phyloP scores from a whole-genome alignment of 2,797 vertebrate species.

The Labeo calbasu region DNA sequence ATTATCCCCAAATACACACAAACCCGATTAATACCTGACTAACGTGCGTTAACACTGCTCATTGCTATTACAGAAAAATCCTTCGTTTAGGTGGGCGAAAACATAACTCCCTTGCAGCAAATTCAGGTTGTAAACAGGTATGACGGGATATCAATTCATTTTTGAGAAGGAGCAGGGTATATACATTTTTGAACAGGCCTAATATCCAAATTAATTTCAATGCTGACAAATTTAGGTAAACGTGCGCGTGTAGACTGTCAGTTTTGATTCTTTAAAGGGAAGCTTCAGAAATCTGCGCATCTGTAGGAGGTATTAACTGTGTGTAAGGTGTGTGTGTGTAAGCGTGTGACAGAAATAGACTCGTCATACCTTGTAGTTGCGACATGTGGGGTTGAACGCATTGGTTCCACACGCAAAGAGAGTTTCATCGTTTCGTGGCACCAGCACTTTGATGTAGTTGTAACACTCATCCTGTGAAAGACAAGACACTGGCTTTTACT shows the following conservation, averaged over 20 bases:
- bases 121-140: background rate
- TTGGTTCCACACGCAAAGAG: constrained; percentile 94
- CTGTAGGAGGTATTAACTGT: background rate
- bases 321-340: constrained; percentile 16
- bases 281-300: background rate
- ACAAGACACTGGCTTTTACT: constrained; percentile 52
- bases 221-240: constrained; percentile 8
- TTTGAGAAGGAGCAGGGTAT: background rate
- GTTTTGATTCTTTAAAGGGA: constrained; percentile 10
- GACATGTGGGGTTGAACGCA: constrained; percentile 92
- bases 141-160: constrained; percentile 1
- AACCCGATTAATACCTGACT: background rate
- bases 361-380: constrained; percentile 87
- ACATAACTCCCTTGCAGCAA: background rate
- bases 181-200: background rate
- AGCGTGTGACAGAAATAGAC: constrained; percentile 13
- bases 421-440: constrained; percentile 85
- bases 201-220: constrained; percentile 11
- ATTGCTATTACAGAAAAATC: background rate
- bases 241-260: background rate
- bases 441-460: constrained; percentile 95
- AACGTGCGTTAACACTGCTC: background rate
- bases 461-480: constrained; percentile 90
- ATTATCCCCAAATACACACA: background rate
- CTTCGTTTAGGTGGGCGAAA: background rate